Conservation (phyloP, 2,888 invertebrate species). For the Ochlodes sylvanus region DNA sequence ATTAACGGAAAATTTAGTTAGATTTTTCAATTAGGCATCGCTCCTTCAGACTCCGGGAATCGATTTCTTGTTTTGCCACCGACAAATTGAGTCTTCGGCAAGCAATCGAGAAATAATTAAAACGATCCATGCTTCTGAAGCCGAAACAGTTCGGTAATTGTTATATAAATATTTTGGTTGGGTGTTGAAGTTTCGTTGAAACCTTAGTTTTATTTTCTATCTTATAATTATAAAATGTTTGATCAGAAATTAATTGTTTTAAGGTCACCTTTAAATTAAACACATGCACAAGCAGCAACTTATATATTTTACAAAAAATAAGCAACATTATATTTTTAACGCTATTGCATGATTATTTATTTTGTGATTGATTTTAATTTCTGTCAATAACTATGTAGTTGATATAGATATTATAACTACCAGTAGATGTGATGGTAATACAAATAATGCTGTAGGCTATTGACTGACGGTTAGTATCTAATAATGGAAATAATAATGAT, state of each 20-base stretch:
- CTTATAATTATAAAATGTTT: background rate
- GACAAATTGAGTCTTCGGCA: constrained; percentile 50
- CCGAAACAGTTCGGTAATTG: constrained; percentile 33
- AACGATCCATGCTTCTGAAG: constrained; percentile 40
- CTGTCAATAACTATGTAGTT: no score
- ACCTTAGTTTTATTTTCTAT: constrained; percentile 8
- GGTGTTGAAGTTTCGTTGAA: background rate
- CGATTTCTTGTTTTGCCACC: constrained; percentile 51
- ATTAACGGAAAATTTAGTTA: constrained; percentile 50
- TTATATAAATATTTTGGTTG: constrained; percentile 33
- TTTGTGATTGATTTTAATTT: no score
- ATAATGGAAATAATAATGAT: no score
- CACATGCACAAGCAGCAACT: no score
- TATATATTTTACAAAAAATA: no score
- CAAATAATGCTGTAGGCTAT: no score
- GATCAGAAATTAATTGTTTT: background rate
- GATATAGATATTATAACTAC: no score
- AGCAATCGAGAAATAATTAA: constrained; percentile 51
- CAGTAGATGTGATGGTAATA: no score
- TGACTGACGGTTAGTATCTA: no score
- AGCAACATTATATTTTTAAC: no score
- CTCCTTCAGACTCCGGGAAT: constrained; percentile 47
- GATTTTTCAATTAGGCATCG: constrained; percentile 55
- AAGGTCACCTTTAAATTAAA: background rate
- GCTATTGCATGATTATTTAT: no score